phyloP scores from a whole-genome alignment of 2,888 invertebrate genomes.

The Pandemis heparana region DNA sequence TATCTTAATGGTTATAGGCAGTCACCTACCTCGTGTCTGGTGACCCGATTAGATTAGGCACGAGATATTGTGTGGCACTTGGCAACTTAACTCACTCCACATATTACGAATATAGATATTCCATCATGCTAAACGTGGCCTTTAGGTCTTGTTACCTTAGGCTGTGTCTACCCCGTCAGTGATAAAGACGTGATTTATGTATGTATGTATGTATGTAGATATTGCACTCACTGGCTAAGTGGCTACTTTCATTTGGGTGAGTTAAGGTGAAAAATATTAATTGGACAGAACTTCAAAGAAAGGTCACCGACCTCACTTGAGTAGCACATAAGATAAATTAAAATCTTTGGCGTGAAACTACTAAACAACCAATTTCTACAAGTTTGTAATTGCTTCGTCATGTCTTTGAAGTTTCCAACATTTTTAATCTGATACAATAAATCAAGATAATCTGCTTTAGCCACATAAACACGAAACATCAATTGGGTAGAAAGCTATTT shows the following conservation, averaged over 20 bases:
- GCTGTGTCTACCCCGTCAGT: too few relatives aligned
- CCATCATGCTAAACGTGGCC: slow-evolving; percentile 28
- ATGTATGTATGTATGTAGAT: slow-evolving; percentile 52
- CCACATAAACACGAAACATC: slow-evolving; percentile 13
- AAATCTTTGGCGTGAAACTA: not conserved
- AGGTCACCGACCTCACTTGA: too few relatives aligned
- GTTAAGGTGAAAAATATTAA: not conserved
- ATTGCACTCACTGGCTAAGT: slow-evolving; percentile 43
- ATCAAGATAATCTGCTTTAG: slow-evolving; percentile 16
- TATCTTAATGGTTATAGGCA: slow-evolving; percentile 40
- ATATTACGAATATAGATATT: slow-evolving; percentile 56
- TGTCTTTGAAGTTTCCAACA: slow-evolving; percentile 7
- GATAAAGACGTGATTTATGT: too few relatives aligned
- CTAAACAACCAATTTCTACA: not conserved
- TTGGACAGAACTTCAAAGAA: not conserved
- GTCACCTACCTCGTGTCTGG: slow-evolving; percentile 53
- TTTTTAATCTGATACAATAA: slow-evolving; percentile 21
- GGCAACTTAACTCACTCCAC: slow-evolving; percentile 60
- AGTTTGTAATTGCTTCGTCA: slow-evolving; percentile 1
- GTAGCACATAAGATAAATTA: too few relatives aligned
- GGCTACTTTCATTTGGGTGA: slow-evolving; percentile 9
- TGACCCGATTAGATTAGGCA: slow-evolving; percentile 72
- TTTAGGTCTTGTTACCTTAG: too few relatives aligned
- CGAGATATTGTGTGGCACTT: slow-evolving; percentile 75
- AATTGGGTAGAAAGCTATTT: not conserved